Conservation (phyloP, 2,797 vertebrate species). For the Lacerta viridis region DNA sequence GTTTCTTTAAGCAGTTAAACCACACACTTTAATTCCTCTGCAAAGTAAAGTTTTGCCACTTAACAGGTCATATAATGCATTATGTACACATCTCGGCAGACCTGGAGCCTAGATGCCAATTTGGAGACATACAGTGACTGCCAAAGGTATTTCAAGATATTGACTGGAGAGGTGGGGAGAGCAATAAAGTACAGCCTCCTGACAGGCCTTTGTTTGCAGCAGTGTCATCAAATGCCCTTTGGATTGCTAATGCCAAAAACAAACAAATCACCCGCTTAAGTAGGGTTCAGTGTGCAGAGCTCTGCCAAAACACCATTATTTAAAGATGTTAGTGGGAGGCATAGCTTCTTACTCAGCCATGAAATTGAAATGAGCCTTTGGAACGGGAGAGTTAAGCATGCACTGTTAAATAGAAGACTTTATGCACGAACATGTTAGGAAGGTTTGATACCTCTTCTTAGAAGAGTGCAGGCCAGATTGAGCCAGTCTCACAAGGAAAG, state of each 20-base stretch:
- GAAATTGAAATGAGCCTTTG: conserved; percentile 40
- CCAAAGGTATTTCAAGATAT: conserved; percentile 2
- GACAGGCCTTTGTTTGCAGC: background rate
- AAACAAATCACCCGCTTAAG: conserved; percentile 43
- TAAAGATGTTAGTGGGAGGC: conserved; percentile 30
- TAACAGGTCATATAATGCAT: background rate
- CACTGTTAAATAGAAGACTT: conserved; percentile 25
- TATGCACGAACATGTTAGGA: background rate
- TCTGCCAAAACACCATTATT: conserved; percentile 30
- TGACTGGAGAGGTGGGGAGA: background rate
- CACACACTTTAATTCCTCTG: background rate
- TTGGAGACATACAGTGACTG: background rate
- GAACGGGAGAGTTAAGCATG: conserved; percentile 20
- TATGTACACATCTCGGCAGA: background rate
- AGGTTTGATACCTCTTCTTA: background rate
- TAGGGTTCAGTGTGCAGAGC: conserved; percentile 26
- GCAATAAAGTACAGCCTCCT: background rate
- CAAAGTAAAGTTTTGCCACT: background rate
- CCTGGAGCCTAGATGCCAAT: background rate
- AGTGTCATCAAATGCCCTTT: conserved; percentile 11
- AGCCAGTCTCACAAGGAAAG: background rate
- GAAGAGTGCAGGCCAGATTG: background rate
- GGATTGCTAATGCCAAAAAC: conserved; percentile 23
- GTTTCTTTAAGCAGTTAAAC: background rate
- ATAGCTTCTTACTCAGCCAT: conserved; percentile 37